Base-by-base conservation (phyloP, 2,797 vertebrate genomes). In the Taeniopygia guttata region DNA sequence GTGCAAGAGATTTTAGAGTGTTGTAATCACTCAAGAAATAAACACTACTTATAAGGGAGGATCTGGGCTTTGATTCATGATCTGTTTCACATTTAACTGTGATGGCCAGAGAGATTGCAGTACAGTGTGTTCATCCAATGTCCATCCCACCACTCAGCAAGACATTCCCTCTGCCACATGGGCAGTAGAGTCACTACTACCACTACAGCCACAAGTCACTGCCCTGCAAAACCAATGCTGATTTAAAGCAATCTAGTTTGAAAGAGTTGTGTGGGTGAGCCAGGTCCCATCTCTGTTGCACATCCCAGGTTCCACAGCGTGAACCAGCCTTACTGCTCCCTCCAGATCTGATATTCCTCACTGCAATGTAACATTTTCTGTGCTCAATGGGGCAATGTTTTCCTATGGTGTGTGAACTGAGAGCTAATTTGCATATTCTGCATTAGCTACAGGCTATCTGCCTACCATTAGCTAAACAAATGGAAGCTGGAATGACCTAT, bases 121-220 rank as follows among this genome's bases (percentile, higher is more conserved):
- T 49, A 95, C 93, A 95, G 42, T 66, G 86, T 95, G 89, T 86
- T 91, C 87, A 91, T 94, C 89, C 94, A 95, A 91, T 22, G 49
- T 58, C 60, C 76, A 70, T 77, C 45, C 40, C 54, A 85, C 20
- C 43, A 86, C 68, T 75, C 25, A 1, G 60, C 14, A 83, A 70
- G 40, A 95, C 5, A 78, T 16, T 68, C 9, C 30, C 72, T 85
- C 49, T 2, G 5, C 83, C 27, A 43, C 94, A 52, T 2, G 0
- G 62, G 72, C 32, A 78, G 45, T 21, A 34, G 48, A 80, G 34
- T 80, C 76, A 52, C 43, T 70, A 38, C 30, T 73, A 21, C 48
- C 26, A 51, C 75, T 38, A 48, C 36, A 87, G 66, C 16, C 67
- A 84, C 73, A 81, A 34, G 30, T 60, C 75, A 66, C 27, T 2